phyloP scores from a whole-genome alignment of 2,888 invertebrate species.

The Ophion slaviceki region DNA sequence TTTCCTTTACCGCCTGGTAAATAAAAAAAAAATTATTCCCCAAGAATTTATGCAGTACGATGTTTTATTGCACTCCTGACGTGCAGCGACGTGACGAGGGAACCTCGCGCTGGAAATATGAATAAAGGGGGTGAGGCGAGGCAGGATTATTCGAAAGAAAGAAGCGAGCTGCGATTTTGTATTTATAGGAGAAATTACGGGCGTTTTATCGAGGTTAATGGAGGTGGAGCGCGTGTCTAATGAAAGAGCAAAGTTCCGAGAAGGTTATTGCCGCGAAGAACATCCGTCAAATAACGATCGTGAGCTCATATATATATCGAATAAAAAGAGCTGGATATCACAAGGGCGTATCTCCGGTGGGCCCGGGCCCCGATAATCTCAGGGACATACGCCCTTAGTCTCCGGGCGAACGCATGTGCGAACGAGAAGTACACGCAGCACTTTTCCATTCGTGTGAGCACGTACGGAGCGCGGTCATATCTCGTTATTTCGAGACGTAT shows the following conservation, averaged over 20 bases:
- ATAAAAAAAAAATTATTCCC: constrained; percentile 8
- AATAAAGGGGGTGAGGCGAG: background rate
- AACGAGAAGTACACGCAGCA: background rate
- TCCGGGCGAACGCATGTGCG: background rate
- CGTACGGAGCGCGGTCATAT: constrained; percentile 31
- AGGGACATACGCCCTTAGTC: background rate
- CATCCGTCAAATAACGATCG: constrained; percentile 41
- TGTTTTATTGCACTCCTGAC: constrained; percentile 20
- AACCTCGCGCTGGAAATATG: background rate
- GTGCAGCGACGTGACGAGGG: constrained; percentile 10
- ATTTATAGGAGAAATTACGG: constrained; percentile 33
- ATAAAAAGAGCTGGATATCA: background rate
- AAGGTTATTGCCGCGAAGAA: constrained; percentile 29
- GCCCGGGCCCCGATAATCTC: background rate
- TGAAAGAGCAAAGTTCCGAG: constrained; percentile 40
- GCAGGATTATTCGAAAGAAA: constrained; percentile 16
- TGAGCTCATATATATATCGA: constrained; percentile 6
- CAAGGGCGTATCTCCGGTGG: background rate
- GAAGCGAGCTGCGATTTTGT: background rate
- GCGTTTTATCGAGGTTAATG: constrained; percentile 51
- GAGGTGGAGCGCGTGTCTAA: constrained; percentile 37
- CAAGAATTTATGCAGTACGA: constrained; percentile 26
- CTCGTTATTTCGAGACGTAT: constrained; percentile 51
- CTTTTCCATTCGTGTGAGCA: constrained; percentile 19
- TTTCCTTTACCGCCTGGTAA: constrained; percentile 24